Evolutionary conservation across 2,797 vertebrate species (phyloP), one percentile per base, ranked within the genome.

Genomic region (Rhadinocentrus ornatus): DNA sequence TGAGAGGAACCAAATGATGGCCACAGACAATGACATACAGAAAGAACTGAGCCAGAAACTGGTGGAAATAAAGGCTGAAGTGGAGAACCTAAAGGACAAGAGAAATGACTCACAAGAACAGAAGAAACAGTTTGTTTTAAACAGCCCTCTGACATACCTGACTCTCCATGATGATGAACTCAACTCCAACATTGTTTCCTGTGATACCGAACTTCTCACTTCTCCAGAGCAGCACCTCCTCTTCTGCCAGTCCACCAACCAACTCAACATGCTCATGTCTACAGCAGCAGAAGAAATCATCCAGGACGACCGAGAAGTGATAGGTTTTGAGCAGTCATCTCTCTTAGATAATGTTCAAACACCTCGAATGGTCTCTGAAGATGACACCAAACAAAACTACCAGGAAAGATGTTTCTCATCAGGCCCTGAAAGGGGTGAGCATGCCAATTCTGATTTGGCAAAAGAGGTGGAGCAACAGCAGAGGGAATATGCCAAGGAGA

Each of bases 221-320:
- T 92, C 85, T 11, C 87, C 85, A 11, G 86, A 87, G 58, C 72
- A 87, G 59, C 77, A 89, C 52, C 80, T 75, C 58, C 76, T 89
- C 63, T 85, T 91, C 71, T 93, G 90, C 69, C 86, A 92, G 41
- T 84, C 91, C 29, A 82, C 85, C 48, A 93, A 93, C 77, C 86
- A 88, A 37, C 90, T 64, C 64, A 93, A 93, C 77, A 60, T 54
- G 7, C 83, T 87, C 29, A 71, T 87, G 31, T 90, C 85, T 74
- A 87, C 86, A 71, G 80, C 87, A 64, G 67, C 75, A 57, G 69
- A 58, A 34, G 64, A 64, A 60, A 66, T 87, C 26, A 85, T 91
- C 63, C 87, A 74, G n/a, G 70, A 86, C 63, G 69, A 82, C 16
- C 58, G 2, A 69, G 69, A 54, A 9, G 41, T 66, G n/a, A 82